These are phyloP conservation scores for Hapalemur alaotrensis DNA, from an alignment of 2,797 vertebrate species.

Conservation along the genomic window DNA sequence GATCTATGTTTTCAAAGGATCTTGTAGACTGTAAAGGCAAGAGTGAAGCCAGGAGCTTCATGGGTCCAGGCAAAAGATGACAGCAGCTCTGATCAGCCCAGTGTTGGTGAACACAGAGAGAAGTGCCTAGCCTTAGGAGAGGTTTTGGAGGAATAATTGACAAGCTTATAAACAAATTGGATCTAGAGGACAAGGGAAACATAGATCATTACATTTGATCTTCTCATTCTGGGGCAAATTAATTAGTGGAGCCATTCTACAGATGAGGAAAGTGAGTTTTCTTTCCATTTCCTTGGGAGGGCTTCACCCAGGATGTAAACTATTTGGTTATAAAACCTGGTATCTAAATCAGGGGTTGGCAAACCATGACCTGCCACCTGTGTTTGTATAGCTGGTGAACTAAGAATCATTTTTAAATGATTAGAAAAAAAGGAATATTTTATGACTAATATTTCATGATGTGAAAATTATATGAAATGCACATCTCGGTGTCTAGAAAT, in stretches of 20 bases:
- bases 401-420: conserved; percentile 11
- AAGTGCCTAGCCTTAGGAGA: neutral
- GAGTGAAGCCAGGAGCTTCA: neutral
- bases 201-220: neutral
- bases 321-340: neutral
- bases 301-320: neutral
- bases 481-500: neutral
- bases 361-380: neutral
- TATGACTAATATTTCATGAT: neutral
- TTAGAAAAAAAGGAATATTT: neutral
- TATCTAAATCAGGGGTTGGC: neutral
- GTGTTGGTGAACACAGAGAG: neutral
- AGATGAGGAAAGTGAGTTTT: neutral
- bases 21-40: neutral
- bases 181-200: neutral
- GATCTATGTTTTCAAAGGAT: neutral
- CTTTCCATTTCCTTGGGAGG: neutral
- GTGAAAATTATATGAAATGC: neutral
- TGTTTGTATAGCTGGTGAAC: neutral
- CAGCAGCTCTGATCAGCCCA: neutral
- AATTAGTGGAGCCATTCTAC: neutral
- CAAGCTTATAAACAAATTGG: neutral
- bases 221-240: neutral
- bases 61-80: neutral
- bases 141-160: neutral